Conservation (phyloP, 2,888 invertebrate species). For the Sarcophaga caerulescens region DNA sequence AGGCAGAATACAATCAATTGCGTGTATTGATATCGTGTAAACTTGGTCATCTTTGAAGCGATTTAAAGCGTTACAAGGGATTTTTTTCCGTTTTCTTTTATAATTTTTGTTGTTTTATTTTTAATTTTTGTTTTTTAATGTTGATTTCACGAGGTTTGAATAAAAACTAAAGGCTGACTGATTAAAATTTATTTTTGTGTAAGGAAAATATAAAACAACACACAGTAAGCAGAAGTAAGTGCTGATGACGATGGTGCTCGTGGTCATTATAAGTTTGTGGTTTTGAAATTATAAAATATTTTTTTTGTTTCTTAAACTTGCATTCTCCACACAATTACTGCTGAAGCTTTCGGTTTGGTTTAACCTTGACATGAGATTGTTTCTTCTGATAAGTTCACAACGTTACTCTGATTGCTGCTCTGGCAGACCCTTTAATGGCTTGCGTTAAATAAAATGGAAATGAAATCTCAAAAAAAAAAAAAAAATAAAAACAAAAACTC, state of each 20-base stretch:
- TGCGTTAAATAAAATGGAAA: too few species aligned
- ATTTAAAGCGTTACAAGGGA: too few species aligned
- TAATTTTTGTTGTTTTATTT: conserved; percentile 8
- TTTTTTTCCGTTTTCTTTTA: not conserved
- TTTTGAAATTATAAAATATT: conserved; percentile 11
- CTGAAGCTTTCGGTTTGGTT: conserved; percentile 7
- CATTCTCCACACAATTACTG: conserved; percentile 13
- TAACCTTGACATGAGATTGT: conserved; percentile 36
- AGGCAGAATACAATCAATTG: conserved; percentile 68
- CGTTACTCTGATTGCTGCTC: not conserved
- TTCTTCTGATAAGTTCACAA: conserved; percentile 29
- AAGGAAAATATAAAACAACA: too few species aligned
- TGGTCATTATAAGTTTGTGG: conserved; percentile 32
- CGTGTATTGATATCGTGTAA: conserved; percentile 55
- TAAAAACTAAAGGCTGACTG: conserved; percentile 45
- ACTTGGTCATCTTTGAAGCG: conserved; percentile 58
- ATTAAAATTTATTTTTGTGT: too few species aligned
- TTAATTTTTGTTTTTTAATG: conserved; percentile 26
- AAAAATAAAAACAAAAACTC: too few species aligned
- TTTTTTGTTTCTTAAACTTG: too few species aligned
- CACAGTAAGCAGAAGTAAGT: too few species aligned
- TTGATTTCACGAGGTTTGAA: conserved; percentile 43
- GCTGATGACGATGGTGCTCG: not conserved
- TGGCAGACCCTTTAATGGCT: too few species aligned
- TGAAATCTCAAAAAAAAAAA: too few species aligned